phyloP scores from a whole-genome alignment of 2,888 invertebrate genomes.

The Agrilus biguttatus region DNA sequence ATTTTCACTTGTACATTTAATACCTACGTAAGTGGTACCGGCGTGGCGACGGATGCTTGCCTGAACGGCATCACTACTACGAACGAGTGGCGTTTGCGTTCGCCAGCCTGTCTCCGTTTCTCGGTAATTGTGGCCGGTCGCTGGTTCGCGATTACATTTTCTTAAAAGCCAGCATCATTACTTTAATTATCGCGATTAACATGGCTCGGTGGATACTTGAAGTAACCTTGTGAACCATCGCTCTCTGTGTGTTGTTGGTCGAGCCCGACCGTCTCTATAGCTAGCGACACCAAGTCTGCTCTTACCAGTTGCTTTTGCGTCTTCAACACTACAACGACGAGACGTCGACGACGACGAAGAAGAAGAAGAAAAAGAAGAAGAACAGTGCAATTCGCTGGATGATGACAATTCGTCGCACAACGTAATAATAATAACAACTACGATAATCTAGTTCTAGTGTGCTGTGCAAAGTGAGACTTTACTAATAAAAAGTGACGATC shows the following conservation, averaged over 20 bases:
- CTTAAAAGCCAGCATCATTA: slow-evolving; percentile 6
- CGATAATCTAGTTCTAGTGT: slow-evolving; percentile 11
- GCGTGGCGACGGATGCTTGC: slow-evolving; percentile 2
- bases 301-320: slow-evolving; percentile 10
- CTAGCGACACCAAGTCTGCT: slow-evolving; percentile 16
- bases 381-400: slow-evolving; percentile 7
- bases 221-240: slow-evolving; percentile 10
- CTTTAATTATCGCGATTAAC: slow-evolving; percentile 9
- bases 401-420: slow-evolving; percentile 2
- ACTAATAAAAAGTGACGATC: slow-evolving; percentile 19
- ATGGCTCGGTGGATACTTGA: slow-evolving; percentile 7
- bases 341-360: slow-evolving; percentile 11
- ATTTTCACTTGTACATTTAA: slow-evolving; percentile 3
- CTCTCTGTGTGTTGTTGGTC: slow-evolving; percentile 13
- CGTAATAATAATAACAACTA: not conserved
- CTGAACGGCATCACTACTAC: too few species aligned
- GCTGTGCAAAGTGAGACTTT: slow-evolving; percentile 18
- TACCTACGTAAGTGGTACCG: slow-evolving; percentile 13
- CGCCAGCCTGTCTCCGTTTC: too few species aligned
- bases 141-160: too few species aligned
- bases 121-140: too few species aligned
- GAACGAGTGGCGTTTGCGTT: too few species aligned
- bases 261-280: slow-evolving; percentile 21
- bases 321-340: slow-evolving; percentile 11
- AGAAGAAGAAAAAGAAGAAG: slow-evolving; percentile 3